These are phyloP conservation scores for Noctuana brunneofusca DNA, from an alignment of 2,888 invertebrate species.

Conservation along the genomic window DNA sequence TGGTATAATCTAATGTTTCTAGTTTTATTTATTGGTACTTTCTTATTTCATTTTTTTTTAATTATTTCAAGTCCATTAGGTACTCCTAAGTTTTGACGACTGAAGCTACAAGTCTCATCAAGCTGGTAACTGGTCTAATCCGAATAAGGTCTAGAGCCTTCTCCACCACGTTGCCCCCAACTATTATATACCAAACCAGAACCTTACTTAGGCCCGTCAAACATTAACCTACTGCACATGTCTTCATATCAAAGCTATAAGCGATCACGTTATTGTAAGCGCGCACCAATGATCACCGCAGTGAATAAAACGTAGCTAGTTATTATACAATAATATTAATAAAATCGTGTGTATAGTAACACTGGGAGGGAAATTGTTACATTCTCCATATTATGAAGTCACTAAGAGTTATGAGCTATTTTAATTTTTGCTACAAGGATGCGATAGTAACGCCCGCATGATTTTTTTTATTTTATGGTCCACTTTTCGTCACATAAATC, in stretches of 20 bases:
- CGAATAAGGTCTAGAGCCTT: no score
- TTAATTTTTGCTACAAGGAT: not conserved
- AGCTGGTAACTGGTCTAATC: no score
- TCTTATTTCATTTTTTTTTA: no score
- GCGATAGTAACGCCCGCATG: not conserved
- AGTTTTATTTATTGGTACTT: no score
- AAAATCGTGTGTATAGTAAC: conserved; percentile 6
- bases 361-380: not conserved
- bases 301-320: conserved; percentile 19
- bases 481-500: no score
- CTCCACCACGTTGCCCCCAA: no score
- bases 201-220: not conserved
- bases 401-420: not conserved
- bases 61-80: no score
- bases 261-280: conserved; percentile 36
- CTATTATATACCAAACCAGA: conserved; percentile 8
- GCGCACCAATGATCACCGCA: conserved; percentile 21
- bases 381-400: not conserved
- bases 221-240: conserved; percentile 45
- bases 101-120: no score
- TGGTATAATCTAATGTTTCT: no score
- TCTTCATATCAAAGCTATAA: conserved; percentile 54
- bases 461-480: no score
- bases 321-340: conserved; percentile 23
- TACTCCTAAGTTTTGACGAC: no score